These are phyloP conservation scores for Gobio occitaniae DNA, from an alignment of 2,797 vertebrate genomes.

Conservation along the genomic window DNA sequence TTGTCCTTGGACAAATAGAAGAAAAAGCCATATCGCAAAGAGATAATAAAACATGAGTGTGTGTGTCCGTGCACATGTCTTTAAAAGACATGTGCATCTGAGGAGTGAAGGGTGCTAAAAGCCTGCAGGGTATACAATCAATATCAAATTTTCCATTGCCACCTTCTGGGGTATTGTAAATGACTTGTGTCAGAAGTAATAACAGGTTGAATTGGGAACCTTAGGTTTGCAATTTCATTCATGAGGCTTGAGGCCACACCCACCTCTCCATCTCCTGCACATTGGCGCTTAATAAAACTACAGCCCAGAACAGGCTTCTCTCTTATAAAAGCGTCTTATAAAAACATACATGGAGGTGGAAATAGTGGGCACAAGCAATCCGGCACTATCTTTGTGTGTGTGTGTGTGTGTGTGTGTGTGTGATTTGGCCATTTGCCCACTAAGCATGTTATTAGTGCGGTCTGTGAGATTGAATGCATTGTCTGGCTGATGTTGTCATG, in stretches of 20 bases:
- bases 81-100: conserved; percentile 72
- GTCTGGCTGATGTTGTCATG: conserved; percentile 71
- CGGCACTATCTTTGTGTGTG: conserved; percentile 64
- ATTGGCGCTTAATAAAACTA: conserved; percentile 76
- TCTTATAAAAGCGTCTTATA: conserved; percentile 24
- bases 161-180: conserved; percentile 88
- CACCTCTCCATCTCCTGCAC: conserved; percentile 57
- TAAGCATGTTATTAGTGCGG: conserved; percentile 64
- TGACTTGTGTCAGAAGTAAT: conserved; percentile 90
- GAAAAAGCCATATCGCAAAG: conserved; percentile 44
- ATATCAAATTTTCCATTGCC: conserved; percentile 88
- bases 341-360: conserved; percentile 53
- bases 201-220: conserved; percentile 87
- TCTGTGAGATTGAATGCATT: conserved; percentile 71
- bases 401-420: conserved; percentile 52
- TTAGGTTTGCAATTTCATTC: conserved; percentile 85
- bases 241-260: conserved; percentile 75
- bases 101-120: conserved; percentile 78
- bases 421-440: conserved; percentile 60
- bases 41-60: conserved; percentile 65
- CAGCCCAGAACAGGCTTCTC: conserved; percentile 62
- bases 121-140: conserved; percentile 85
- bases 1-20: conserved; percentile 47
- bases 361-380: conserved; percentile 42
- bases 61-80: conserved; percentile 15